Base-by-base conservation (phyloP, 1,140 invertebrate genomes). In the Drosophila jambulina region DNA sequence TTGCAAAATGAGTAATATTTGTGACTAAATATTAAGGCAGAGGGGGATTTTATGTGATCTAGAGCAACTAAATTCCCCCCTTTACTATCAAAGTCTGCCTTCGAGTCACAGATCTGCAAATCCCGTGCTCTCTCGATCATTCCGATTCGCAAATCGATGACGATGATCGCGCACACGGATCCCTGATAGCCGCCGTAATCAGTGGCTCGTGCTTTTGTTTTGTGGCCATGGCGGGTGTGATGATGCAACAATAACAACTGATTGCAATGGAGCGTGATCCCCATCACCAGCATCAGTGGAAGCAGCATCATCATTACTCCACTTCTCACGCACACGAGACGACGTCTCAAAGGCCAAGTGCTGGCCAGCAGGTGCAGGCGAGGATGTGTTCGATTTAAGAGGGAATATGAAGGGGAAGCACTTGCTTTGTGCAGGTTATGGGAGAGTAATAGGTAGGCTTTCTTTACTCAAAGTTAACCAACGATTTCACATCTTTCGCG, bases 221-320 rank as follows among this genome's bases (percentile, higher is more conserved):
- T 48, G 27, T 67, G 85, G 74, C 85, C 80, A 71, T 67, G 68
- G 54, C 38, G 74, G 43, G 58, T n/a, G 27, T 40, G 40, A 69
- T 88, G 84, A 88, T 88, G 85, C 85, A 88, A 90, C 86, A 81
- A 85, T 81, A 74, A 81, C 75, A 81, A 90, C 51, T 56, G 78
- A 90, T 90, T 88, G 85, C 85, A 74, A 48, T 45, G 23, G 45
- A 65, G 42, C 40, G 46, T 77, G 75, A 71, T 64, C 25, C 13
- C 38, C 58, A 61, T 25, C 59, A 61, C 51, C 45, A 32, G 43
- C 17, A 17, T n/a, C 6, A 17, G 13, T 4, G 34, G 19, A 2
- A 61, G 45, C n/a, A 42, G 21, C 63, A 65, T 45, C 63, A 34
- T 27, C 57, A 45, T 65, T 70, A 70, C 63, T 70, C 67, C 67